Percentiles rank a stretch among this genome's conserved stretches.
These are phyloP conservation scores for Euproctis similis DNA, from an alignment of 2,888 invertebrate species.

Conservation along the genomic window DNA sequence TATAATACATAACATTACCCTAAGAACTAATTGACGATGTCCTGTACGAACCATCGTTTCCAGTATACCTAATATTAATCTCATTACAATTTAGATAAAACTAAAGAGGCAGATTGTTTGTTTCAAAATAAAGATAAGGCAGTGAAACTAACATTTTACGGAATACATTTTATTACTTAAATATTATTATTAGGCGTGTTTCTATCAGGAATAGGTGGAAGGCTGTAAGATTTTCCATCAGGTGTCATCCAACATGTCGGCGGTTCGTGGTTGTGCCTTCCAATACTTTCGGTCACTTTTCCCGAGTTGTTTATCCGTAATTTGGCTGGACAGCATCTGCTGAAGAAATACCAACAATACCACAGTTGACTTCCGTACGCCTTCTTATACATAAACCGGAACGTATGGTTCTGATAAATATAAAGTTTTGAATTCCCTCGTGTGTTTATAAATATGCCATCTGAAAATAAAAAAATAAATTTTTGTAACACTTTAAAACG, in stretches of 20 bases:
- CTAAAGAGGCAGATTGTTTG: conserved; percentile 34
- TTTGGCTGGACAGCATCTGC: conserved; percentile 66
- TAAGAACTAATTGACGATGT: too few relatives aligned
- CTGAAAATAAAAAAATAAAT: conserved; percentile 40
- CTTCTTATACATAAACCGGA: conserved; percentile 70
- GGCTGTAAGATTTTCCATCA: conserved; percentile 62
- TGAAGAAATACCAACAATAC: conserved; percentile 73
- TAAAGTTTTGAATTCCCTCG: conserved; percentile 68
- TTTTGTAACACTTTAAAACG: conserved; percentile 12
- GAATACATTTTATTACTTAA: conserved; percentile 34
- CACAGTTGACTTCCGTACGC: conserved; percentile 70
- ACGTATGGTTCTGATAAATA: conserved; percentile 70
- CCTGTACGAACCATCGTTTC: too few relatives aligned
- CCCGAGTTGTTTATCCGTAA: conserved; percentile 63
- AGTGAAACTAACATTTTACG: conserved; percentile 21
- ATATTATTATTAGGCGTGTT: conserved; percentile 29
- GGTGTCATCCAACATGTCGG: conserved; percentile 72
- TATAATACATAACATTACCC: too few relatives aligned
- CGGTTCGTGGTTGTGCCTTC: conserved; percentile 65
- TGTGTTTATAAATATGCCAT: conserved; percentile 64
- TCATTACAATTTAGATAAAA: conserved; percentile 31
- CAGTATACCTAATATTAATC: conserved; percentile 21
- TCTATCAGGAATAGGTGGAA: conserved; percentile 56
- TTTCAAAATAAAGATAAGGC: conserved; percentile 24
- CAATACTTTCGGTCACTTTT: conserved; percentile 64